These are phyloP conservation scores for Seriola rivoliana DNA, from an alignment of 2,113 vertebrate genomes.

Conservation along the genomic window DNA sequence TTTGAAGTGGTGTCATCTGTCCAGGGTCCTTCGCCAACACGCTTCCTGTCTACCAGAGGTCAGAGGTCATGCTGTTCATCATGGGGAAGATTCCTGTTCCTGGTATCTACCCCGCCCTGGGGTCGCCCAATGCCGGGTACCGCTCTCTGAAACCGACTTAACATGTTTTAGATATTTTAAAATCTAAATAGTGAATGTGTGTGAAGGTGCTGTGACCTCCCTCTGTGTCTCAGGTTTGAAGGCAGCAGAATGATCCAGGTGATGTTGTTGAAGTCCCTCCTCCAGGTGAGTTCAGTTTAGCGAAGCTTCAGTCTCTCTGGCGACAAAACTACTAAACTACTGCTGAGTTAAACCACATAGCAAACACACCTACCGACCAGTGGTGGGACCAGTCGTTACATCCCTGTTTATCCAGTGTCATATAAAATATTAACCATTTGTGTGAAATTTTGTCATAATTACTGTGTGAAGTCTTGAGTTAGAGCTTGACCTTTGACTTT, in stretches of 20 bases:
- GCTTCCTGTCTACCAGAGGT: constrained; percentile 92
- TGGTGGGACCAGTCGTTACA: too few species aligned
- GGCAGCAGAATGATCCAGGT: constrained; percentile 92
- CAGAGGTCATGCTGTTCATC: constrained; percentile 96
- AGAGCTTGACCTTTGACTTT: too few species aligned
- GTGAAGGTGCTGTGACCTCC: not conserved
- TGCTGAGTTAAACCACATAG: too few species aligned
- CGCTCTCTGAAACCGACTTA: not conserved
- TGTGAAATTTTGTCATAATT: too few species aligned
- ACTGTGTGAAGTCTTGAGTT: too few species aligned
- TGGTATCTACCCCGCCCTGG: constrained; percentile 87
- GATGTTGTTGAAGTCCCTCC: constrained; percentile 93
- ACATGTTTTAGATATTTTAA: not conserved
- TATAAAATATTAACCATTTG: too few species aligned
- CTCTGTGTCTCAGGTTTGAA: constrained; percentile 84
- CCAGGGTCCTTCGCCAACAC: constrained; percentile 93
- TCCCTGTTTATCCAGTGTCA: too few species aligned
- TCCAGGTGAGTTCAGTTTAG: constrained; percentile 85
- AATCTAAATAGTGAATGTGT: not conserved
- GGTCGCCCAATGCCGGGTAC: constrained; percentile 87
- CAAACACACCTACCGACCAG: too few species aligned
- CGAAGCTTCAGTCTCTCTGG: too few species aligned
- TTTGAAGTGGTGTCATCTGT: not conserved
- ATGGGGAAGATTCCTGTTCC: constrained; percentile 95
- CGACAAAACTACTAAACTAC: too few species aligned